Conservation (phyloP, 2,888 invertebrate species). For the Phyllotreta cruciferae region DNA sequence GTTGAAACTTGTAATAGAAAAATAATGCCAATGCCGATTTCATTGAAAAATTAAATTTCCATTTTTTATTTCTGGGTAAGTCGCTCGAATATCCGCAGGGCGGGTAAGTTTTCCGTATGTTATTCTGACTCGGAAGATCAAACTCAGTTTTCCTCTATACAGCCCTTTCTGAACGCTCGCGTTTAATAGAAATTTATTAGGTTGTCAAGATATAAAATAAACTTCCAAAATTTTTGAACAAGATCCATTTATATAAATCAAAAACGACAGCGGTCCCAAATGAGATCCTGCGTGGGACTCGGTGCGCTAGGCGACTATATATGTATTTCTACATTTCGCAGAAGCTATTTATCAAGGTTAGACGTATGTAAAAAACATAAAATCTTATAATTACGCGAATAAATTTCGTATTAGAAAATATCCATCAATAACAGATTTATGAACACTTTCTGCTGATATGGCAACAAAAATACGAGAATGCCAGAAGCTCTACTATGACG, state of each 20-base stretch:
- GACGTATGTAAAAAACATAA: background rate
- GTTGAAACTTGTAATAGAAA: too few relatives aligned
- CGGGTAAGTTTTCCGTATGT: slow-evolving; percentile 2
- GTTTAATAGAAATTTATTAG: slow-evolving; percentile 23
- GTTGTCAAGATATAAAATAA: slow-evolving; percentile 21
- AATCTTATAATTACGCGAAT: too few relatives aligned
- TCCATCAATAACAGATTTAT: background rate
- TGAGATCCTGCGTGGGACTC: slow-evolving; percentile 15
- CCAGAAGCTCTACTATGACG: background rate
- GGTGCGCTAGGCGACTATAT: slow-evolving; percentile 11
- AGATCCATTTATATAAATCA: slow-evolving; percentile 26
- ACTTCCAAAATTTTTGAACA: slow-evolving; percentile 21
- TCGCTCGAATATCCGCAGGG: too few relatives aligned
- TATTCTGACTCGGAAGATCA: background rate
- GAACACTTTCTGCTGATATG: background rate
- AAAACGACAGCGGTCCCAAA: slow-evolving; percentile 24
- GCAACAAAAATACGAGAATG: background rate
- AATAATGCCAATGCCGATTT: too few relatives aligned
- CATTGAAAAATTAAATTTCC: too few relatives aligned
- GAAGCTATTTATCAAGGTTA: slow-evolving; percentile 12
- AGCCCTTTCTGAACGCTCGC: background rate
- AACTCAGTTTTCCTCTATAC: background rate
- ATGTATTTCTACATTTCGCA: slow-evolving; percentile 17
- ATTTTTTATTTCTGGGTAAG: too few relatives aligned
- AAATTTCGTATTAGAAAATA: background rate